Evolutionary conservation across 2,113 vertebrate genomes (phyloP).

Genomic region (Upupa epops): DNA sequence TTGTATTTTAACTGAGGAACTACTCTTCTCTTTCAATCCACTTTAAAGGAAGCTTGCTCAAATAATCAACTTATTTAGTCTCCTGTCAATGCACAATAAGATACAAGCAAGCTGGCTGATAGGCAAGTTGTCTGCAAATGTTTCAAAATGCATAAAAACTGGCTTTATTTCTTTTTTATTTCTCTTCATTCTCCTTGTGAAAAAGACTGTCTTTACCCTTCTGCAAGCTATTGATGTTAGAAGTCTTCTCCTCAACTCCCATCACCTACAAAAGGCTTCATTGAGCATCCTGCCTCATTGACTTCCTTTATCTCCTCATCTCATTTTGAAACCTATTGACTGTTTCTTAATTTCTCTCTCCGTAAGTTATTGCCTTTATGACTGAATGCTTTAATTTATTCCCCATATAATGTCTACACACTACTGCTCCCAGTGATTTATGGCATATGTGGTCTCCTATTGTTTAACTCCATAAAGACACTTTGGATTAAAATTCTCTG

Average conservation of each 20-base stretch:
- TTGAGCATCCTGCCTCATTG: constrained; percentile 15
- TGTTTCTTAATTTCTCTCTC: constrained; percentile 51
- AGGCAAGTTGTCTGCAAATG: neutral
- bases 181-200: neutral
- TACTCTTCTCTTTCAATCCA: neutral
- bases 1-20: neutral
- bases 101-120: neutral
- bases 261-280: neutral
- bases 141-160: neutral
- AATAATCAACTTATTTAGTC: neutral
- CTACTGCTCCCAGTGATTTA: constrained; percentile 33
- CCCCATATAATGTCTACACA: neutral
- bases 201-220: neutral
- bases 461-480: constrained; percentile 20
- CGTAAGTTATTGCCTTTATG: constrained; percentile 28
- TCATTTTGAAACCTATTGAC: constrained; percentile 38
- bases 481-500: neutral
- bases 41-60: neutral
- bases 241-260: neutral
- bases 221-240: neutral
- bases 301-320: neutral
- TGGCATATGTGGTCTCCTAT: neutral
- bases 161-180: neutral
- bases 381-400: constrained; percentile 39
- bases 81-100: neutral